Evolutionary conservation across 2,797 vertebrate species (phyloP).

Genomic region (Eurystomus glaucurus): DNA sequence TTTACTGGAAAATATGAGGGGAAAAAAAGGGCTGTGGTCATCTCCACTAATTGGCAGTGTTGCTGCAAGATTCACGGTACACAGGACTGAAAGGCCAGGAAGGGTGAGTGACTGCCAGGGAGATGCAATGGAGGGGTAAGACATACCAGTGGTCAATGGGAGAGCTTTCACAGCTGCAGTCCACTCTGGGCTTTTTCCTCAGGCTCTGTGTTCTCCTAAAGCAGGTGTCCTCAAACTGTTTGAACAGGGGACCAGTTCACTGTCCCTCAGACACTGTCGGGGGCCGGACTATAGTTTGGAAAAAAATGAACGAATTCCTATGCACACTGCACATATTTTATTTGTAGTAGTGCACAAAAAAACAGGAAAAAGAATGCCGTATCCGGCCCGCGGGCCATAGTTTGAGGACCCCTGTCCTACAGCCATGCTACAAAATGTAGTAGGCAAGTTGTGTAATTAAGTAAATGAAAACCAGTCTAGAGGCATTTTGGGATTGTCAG

Average conservation of each 20-base stretch:
- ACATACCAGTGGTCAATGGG: neutral
- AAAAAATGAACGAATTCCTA: too few species aligned
- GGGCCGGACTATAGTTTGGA: too few species aligned
- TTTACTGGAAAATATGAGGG: neutral
- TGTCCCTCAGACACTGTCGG: too few species aligned
- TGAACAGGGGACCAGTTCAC: too few species aligned
- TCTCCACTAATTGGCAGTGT: neutral
- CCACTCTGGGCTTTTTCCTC: neutral
- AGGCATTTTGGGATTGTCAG: neutral
- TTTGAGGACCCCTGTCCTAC: too few species aligned
- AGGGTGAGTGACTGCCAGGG: neutral
- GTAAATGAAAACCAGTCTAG: neutral
- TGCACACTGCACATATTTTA: too few species aligned
- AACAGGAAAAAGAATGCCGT: too few species aligned
- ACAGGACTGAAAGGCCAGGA: neutral
- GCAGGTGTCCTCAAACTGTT: too few species aligned
- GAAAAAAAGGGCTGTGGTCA: neutral
- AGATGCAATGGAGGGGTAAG: neutral
- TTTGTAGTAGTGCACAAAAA: too few species aligned
- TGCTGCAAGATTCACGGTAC: neutral
- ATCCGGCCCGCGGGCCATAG: too few species aligned
- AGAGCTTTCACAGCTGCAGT: neutral
- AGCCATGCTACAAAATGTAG: neutral
- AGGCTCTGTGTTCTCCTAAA: neutral
- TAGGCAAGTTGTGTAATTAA: neutral